Conservation (phyloP, 1,140 invertebrate species). For the Sinonovacula constricta region DNA sequence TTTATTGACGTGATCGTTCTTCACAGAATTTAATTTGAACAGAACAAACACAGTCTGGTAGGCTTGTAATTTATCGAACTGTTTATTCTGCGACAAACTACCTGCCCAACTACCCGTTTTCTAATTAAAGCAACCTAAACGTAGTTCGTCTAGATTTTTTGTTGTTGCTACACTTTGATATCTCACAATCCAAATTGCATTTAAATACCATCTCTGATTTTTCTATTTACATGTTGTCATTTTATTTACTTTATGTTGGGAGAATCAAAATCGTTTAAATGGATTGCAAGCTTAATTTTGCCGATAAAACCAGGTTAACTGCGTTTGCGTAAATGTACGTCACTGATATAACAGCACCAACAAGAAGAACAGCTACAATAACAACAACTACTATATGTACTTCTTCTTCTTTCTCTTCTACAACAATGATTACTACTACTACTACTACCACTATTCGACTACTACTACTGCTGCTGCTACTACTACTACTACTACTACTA, state of each 20-base stretch:
- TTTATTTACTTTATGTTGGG: conserved; percentile 28
- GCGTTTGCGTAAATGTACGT: not conserved
- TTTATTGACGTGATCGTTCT: no score
- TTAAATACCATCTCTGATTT: conserved; percentile 19
- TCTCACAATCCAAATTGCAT: conserved; percentile 31
- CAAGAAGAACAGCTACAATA: not conserved
- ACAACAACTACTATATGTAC: conserved; percentile 5
- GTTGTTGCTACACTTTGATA: conserved; percentile 1
- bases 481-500: conserved; percentile 11
- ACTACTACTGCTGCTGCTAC: no score
- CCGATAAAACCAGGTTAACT: not conserved
- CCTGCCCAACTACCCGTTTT: not conserved
- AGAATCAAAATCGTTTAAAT: conserved; percentile 16
- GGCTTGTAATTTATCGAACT: conserved; percentile 14
- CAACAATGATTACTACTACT: no score
- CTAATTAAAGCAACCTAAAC: conserved; percentile 2
- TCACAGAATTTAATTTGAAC: conserved; percentile 12
- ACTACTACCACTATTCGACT: no score
- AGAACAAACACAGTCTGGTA: conserved; percentile 8
- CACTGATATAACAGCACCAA: not conserved
- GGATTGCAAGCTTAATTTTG: not conserved
- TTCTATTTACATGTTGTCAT: conserved; percentile 38
- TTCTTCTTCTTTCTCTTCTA: no score
- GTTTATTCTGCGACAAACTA: not conserved
- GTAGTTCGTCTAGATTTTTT: not conserved